These are phyloP conservation scores for Mustelus asterias DNA, from an alignment of 2,113 vertebrate genomes.

Conservation along the genomic window DNA sequence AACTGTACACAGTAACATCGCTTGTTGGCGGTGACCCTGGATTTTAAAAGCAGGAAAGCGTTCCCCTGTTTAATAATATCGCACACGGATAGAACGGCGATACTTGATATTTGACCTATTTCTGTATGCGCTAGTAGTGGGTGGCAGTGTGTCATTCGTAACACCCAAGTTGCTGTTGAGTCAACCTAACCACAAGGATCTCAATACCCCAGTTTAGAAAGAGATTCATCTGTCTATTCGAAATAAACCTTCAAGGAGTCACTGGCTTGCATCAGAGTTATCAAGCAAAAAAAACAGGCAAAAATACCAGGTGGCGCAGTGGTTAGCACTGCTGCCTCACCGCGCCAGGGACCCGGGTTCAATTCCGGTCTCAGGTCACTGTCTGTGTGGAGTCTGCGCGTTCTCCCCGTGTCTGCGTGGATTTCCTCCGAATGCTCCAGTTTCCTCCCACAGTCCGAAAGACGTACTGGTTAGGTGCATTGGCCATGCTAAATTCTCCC, in stretches of 20 bases:
- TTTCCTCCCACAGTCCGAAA: no score
- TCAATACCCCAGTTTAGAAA: not conserved
- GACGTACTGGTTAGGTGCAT: no score
- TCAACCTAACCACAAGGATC: not conserved
- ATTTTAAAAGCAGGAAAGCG: not conserved
- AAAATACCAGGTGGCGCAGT: not conserved
- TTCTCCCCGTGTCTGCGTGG: no score
- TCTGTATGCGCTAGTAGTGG: not conserved
- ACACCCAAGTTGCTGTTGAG: not conserved
- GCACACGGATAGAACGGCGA: not conserved
- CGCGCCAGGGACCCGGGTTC: no score
- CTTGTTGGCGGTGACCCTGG: not conserved
- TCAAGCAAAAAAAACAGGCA: not conserved
- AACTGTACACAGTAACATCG: no score
- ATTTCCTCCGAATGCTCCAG: no score
- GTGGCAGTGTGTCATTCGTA: not conserved
- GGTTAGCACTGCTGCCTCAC: no score
- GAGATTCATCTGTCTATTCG: not conserved
- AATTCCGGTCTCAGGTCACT: no score
- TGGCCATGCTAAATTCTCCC: no score
- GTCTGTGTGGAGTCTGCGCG: no score
- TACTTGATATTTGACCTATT: not conserved
- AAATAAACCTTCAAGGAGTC: not conserved
- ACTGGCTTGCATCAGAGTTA: not conserved
- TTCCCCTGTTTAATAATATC: not conserved